Base-by-base conservation (phyloP, 1,140 invertebrate species). In the Philotrypesis tridentata region DNA sequence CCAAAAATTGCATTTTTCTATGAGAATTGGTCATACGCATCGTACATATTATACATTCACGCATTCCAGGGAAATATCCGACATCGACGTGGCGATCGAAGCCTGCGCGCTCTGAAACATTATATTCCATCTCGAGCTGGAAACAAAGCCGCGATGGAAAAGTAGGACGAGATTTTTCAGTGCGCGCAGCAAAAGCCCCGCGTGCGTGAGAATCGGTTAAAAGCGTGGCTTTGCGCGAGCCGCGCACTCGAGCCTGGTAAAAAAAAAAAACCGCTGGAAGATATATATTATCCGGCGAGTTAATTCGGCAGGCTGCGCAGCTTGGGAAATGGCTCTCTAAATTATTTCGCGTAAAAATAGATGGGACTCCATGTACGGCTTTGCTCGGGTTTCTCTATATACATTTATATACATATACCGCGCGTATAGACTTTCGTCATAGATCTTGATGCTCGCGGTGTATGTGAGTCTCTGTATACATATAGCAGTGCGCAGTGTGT, bases 291-390 rank as follows among this genome's bases (percentile, higher is more conserved):
- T 37, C 14, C 8, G 37, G 37, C 23, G 23, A 80, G 78, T 73
- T 63, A 31, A 27, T 33, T 65, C 48, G 5, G 25, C 14, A 23
- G 17, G 55, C 31, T n/a, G n/a, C 25, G 9, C 68, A 73, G 37
- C 68, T 73, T 48, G 68, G 33, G 40, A 80, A 80, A 80, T 80
- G 55, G 55, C 55, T 63, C 73, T 80, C 55, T 73, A 80, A 72
- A 80, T 80, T 72, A 63, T 73, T 73, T 80, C n/a, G 70, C 70
- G 70, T 73, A 73, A 80, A 80, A 80, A 73, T 80, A 80, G 79
- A 40, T 37, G 60, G 65, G 76, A 72, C 67, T 70, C 43, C 40
- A 3, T 31, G 17, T 27, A 29, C 12, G 37, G 7, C 29, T 55
- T 14, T 31, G 40, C 40, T 55, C 21, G 4, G 33, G 33, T 37